Evolutionary conservation across 2,888 invertebrate genomes (phyloP), one percentile per base, ranked within the genome.

Genomic region (Pyrgus malvae): DNA sequence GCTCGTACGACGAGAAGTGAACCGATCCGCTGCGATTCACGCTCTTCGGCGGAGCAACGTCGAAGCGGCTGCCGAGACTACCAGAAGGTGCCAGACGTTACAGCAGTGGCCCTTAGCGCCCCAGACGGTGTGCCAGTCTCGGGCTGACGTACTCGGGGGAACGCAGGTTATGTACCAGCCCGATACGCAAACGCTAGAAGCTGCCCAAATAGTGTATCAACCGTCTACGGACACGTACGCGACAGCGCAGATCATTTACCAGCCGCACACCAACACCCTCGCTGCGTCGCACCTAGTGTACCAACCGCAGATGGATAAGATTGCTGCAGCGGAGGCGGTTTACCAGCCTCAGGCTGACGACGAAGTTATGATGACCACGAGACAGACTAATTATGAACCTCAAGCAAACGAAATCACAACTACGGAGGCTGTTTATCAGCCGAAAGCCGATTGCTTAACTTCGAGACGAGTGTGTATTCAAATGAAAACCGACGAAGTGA

Each of bases 201-300:
- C 40, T 11, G 41, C 41, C 11, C 40, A 41, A 7, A 21, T 49
- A 2, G n/a, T 23, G 5, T 49, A 49, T 23, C 49, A 41, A 4
- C 31, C 49, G 0, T 9, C 19, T 4, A 49, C 40, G 1, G 23
- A 31, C 3, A 8, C 21, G 9, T 40, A 23, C 3, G 31, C 31
- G 2, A 16, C 7, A 7, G n/a, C 14, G 4, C 31, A 16, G 11
- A 23, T 49, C 21, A n/a, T 49, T 9, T 40, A 40, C 12, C 49
- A 49, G 23, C 49, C 40, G 6, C 5, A n/a, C 7, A 40, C 29
- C 0, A 31, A 31, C 23, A 42, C n/a, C 2, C 12, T 50, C 9
- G 41, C 50, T 35, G 11, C 41, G 14, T 23, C 23, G 11, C 42
- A 41, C 6, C n/a, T 42, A 7, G 33, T 42, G 7, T 42, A 50